Base-by-base conservation (phyloP, 2,113 vertebrate genomes). In the Oncorhynchus kisutch region DNA sequence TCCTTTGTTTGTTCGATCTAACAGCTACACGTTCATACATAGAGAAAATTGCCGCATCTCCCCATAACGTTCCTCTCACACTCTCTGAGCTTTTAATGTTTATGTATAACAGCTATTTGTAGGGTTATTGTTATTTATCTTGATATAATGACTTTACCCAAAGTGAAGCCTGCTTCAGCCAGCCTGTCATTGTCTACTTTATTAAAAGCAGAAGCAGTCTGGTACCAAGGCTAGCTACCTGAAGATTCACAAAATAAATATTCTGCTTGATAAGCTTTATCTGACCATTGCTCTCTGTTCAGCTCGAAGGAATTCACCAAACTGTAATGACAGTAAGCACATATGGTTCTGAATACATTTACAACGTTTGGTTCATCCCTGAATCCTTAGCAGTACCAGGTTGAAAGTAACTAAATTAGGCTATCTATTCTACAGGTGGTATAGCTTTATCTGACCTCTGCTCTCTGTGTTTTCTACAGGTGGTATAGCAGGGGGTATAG, bases 71-170 rank as follows among this genome's bases (percentile, higher is more conserved):
- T 84, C 78, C 78, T 70, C 67, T 77, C 67, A 39, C 8, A 39
- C 39, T 39, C 39, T 77, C 68, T 12, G 57, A 14, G 69, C 77
- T 82, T 82, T 84, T 80, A 85, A 78, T 82, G 85, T 88, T 88
- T 82, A 87, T 85, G 72, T 81, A 86, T 67, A 48, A 67, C 75
- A 79, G 79, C 71, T 81, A 82, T 86, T 85, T 84, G 70, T 74
- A 72, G 76, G 81, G 73, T 81, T 76, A 75, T 64, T 75, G 76
- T 88, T 80, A 86, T 2, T 74, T 79, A 78, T 82, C 8, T 9
- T 39, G 39, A 39, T 39, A 39, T 39, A 39, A 39, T 9, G 39
- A 39, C 39, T 39, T 39, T 9, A 6, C 39, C 39, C 39, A 39
- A 39, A 39, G 69, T 74, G 73, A 82, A 86, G 79, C 77, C 60